A percentile compares a stretch with the other conserved stretches of the same genome.
Conservation (phyloP, 2,888 invertebrate species). For the Serripes groenlandicus region DNA sequence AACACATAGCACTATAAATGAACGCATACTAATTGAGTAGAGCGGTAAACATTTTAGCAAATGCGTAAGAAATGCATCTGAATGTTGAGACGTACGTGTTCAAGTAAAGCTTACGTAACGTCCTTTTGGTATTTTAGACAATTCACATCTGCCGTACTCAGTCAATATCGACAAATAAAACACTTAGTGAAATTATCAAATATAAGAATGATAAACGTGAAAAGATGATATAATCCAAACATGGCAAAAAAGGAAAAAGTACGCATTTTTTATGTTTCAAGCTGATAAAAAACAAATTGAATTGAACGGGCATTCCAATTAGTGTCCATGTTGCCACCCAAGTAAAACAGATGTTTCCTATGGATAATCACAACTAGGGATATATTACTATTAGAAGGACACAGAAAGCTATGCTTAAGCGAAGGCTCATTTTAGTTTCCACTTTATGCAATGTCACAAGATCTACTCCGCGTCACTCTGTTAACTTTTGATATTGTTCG, state of each 20-base stretch:
- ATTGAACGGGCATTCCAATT: background rate
- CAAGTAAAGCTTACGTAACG: background rate
- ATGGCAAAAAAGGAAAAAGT: too few relatives aligned
- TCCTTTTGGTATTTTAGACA: background rate
- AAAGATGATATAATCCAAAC: background rate
- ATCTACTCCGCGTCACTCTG: background rate
- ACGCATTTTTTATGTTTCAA: too few relatives aligned
- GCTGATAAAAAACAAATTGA: too few relatives aligned
- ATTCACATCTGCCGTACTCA: background rate
- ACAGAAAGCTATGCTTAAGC: background rate
- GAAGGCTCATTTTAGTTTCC: background rate
- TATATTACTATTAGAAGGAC: background rate
- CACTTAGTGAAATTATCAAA: background rate
- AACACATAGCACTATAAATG: background rate
- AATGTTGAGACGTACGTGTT: background rate
- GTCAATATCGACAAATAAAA: background rate
- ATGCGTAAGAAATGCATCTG: background rate
- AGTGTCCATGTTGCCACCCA: background rate
- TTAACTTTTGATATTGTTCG: background rate
- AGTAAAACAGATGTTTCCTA: too few relatives aligned
- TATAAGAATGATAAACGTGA: background rate
- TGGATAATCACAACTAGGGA: too few relatives aligned
- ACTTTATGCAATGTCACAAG: background rate
- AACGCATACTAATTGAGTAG: too few relatives aligned
- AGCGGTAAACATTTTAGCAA: too few relatives aligned